Conservation (phyloP, 2,113 vertebrate genomes). For the Plectropomus leopardus region DNA sequence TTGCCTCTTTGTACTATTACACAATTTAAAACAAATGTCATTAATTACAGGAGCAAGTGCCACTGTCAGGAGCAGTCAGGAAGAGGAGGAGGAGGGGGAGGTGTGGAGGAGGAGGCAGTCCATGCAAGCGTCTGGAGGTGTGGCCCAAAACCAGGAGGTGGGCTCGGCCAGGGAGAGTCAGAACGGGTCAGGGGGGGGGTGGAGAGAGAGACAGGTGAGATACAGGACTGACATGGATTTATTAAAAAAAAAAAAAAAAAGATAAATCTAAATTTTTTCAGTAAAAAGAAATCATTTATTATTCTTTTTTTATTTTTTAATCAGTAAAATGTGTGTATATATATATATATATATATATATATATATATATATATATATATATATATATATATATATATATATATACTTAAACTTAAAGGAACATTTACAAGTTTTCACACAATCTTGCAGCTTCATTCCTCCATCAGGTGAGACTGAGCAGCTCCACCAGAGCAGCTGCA, state of each 20-base stretch:
- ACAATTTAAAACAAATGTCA: not conserved
- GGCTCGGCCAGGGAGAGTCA: conserved; percentile 69
- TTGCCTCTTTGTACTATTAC: not conserved
- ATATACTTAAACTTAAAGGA: too few species aligned
- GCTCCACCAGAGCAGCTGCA: too few species aligned
- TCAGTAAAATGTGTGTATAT: too few species aligned
- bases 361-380: too few species aligned
- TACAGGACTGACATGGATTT: too few species aligned
- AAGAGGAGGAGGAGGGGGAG: conserved; percentile 75
- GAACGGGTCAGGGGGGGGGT: conserved; percentile 67
- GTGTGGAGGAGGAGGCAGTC: conserved; percentile 91
- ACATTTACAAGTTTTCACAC: not conserved
- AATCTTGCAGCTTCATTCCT: too few species aligned
- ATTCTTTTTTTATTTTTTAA: too few species aligned
- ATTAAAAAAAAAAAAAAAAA: too few species aligned
- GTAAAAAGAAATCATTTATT: not conserved
- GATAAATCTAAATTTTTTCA: too few species aligned
- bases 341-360: too few species aligned
- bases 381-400: too few species aligned
- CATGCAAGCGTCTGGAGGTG: conserved; percentile 82
- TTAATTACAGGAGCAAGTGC: conserved; percentile 33
- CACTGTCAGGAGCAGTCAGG: conserved; percentile 52
- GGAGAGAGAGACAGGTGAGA: conserved; percentile 82
- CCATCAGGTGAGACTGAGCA: too few species aligned
- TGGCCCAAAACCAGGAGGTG: conserved; percentile 82